phyloP scores from a whole-genome alignment of 2,888 invertebrate genomes.

The Plebejus melissa region DNA sequence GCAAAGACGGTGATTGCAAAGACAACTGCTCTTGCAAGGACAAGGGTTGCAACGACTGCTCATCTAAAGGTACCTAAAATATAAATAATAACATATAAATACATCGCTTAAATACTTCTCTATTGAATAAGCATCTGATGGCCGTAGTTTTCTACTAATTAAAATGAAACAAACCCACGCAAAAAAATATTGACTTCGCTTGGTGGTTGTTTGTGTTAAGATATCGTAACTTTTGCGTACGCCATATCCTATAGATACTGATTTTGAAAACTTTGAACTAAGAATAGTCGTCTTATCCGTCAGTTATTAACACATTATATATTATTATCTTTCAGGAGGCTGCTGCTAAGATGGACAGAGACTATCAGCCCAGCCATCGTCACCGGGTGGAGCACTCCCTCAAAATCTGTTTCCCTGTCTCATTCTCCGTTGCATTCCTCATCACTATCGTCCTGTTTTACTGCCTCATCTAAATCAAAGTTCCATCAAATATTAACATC shows the following conservation, averaged over 20 bases:
- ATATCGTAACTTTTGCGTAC: too few species aligned
- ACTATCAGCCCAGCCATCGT: conserved; percentile 35
- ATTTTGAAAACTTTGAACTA: neutral
- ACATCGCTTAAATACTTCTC: too few species aligned
- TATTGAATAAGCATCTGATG: too few species aligned
- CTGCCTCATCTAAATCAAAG: conserved; percentile 49
- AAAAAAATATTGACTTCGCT: too few species aligned
- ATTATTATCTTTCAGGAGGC: conserved; percentile 49
- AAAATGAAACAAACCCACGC: too few species aligned
- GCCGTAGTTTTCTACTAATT: too few species aligned
- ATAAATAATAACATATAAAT: too few species aligned
- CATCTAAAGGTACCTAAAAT: conserved; percentile 50
- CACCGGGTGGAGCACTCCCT: conserved; percentile 50
- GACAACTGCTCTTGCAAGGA: conserved; percentile 63
- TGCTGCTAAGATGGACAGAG: conserved; percentile 61
- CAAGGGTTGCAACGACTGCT: conserved; percentile 61
- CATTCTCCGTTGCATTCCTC: conserved; percentile 57
- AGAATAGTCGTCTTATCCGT: neutral
- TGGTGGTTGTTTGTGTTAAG: too few species aligned
- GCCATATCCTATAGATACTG: neutral
- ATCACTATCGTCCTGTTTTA: conserved; percentile 63
- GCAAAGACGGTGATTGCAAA: conserved; percentile 59
- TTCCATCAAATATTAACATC: neutral
- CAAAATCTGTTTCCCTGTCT: conserved; percentile 61
- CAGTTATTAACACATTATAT: neutral